Conservation (phyloP, 1,140 invertebrate genomes). For the Calosoma granatense region DNA sequence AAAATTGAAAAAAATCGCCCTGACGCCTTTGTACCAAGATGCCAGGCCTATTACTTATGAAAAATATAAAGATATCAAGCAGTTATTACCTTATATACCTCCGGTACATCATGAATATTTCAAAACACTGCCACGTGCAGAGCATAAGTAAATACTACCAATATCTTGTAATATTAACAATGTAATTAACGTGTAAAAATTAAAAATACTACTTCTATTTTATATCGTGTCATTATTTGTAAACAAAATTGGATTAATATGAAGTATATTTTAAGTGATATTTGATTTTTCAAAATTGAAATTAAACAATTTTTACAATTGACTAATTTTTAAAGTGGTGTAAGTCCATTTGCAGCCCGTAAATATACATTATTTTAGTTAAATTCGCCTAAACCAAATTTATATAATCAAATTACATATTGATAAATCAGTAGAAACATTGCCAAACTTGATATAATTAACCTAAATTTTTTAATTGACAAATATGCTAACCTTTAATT, state of each 20-base stretch:
- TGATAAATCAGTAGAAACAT: no score
- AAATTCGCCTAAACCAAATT: no score
- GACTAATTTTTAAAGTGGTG: no score
- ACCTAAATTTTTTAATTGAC: no score
- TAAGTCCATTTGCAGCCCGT: no score
- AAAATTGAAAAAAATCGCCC: slow-evolving; percentile 18
- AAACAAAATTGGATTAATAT: slow-evolving; percentile 14
- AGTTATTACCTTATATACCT: slow-evolving; percentile 19
- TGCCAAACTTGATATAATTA: no score
- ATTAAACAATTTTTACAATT: no score
- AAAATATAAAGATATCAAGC: slow-evolving; percentile 17
- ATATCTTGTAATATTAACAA: slow-evolving; percentile 15
- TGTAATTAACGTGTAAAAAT: slow-evolving; percentile 15
- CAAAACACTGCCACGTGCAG: slow-evolving; percentile 15
- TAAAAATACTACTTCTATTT: no score
- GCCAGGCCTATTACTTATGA: slow-evolving; percentile 17
- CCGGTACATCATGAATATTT: slow-evolving; percentile 18
- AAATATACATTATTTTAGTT: no score
- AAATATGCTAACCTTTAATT: no score
- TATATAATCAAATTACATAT: no score
- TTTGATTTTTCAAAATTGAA: no score
- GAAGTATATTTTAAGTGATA: slow-evolving; percentile 13
- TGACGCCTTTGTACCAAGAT: slow-evolving; percentile 15
- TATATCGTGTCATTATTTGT: slow-evolving; percentile 15
- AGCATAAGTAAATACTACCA: slow-evolving; percentile 10